These are phyloP conservation scores for Chaenogobius annularis DNA, from an alignment of 2,113 vertebrate species.

Conservation along the genomic window DNA sequence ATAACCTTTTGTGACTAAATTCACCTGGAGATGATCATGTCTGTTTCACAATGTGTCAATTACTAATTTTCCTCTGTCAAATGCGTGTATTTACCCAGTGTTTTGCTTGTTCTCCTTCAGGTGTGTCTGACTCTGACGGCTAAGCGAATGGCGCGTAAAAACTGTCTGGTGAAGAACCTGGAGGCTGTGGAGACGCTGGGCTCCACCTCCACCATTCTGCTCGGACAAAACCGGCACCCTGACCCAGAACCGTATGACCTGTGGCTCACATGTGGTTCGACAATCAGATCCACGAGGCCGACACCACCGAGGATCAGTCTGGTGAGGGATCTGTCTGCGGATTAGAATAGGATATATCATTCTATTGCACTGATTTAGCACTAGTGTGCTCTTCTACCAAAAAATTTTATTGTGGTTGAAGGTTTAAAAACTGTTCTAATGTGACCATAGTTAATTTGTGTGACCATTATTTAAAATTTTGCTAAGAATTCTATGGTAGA, in stretches of 20 bases:
- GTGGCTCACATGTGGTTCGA: conserved; percentile 97
- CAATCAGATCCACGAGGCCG: conserved; percentile 92
- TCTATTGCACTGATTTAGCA: too few relatives aligned
- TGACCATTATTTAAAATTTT: too few relatives aligned
- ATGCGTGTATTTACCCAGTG: conserved; percentile 3
- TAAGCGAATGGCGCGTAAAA: conserved; percentile 92
- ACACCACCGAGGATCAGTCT: conserved; percentile 92
- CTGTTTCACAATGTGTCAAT: background rate
- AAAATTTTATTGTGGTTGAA: too few relatives aligned
- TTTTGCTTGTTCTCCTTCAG: conserved; percentile 55
- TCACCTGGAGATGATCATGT: conserved; percentile 54
- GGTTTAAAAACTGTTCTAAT: too few relatives aligned
- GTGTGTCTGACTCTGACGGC: conserved; percentile 90
- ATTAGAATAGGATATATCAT: too few relatives aligned
- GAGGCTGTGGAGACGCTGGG: conserved; percentile 83
- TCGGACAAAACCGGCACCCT: conserved; percentile 91
- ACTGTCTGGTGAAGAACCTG: conserved; percentile 80
- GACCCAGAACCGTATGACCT: conserved; percentile 93
- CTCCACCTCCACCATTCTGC: conserved; percentile 93
- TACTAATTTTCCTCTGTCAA: conserved; percentile 29
- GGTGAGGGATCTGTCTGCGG: conserved; percentile 66
- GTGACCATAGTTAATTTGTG: too few relatives aligned
- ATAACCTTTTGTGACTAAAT: conserved; percentile 5
- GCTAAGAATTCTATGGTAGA: too few relatives aligned
- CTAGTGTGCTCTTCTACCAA: too few relatives aligned